A percentile compares a stretch with the other conserved stretches of the same genome.
Evolutionary conservation across 1,140 invertebrate genomes (phyloP).

Genomic region (Physella acuta): DNA sequence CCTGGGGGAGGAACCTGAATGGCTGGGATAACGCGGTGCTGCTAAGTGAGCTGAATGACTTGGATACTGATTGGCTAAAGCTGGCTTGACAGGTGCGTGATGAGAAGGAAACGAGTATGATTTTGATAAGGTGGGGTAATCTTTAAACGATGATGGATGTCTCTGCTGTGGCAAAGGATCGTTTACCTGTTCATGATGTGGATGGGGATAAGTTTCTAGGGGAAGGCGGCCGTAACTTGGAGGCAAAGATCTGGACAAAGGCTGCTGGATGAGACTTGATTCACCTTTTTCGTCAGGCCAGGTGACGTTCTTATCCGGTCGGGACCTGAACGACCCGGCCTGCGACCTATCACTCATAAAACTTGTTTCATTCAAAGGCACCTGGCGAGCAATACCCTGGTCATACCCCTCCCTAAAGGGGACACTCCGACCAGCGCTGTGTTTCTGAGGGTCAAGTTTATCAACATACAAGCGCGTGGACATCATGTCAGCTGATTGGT

Average conservation of each 20-base stretch:
- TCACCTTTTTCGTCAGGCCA: slow-evolving; percentile 4
- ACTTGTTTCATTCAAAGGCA: slow-evolving; percentile 13
- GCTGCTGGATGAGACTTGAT: not conserved
- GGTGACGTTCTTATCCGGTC: slow-evolving; percentile 13
- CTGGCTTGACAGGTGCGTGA: not conserved
- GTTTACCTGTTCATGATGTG: not conserved
- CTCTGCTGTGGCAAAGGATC: not conserved
- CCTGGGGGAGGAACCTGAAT: not conserved
- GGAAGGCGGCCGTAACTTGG: not conserved
- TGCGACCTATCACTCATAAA: slow-evolving; percentile 19
- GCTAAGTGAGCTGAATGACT: not conserved
- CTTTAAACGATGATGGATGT: not conserved
- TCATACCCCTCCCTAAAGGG: slow-evolving; percentile 8
- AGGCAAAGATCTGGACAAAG: slow-evolving; percentile 7
- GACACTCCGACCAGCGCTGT: not conserved
- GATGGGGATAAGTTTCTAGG: not conserved
- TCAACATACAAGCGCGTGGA: not conserved
- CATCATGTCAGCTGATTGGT: slow-evolving; percentile 15
- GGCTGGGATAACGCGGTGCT: not conserved
- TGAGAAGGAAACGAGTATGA: slow-evolving; percentile 18
- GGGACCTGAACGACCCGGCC: not conserved
- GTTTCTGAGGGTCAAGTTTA: not conserved
- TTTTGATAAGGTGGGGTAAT: not conserved
- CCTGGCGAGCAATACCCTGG: slow-evolving; percentile 8
- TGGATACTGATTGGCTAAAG: not conserved